Evolutionary conservation across 2,113 vertebrate genomes (phyloP), one percentile per base, ranked within the genome.

Genomic region (Salvelinus namaycush): DNA sequence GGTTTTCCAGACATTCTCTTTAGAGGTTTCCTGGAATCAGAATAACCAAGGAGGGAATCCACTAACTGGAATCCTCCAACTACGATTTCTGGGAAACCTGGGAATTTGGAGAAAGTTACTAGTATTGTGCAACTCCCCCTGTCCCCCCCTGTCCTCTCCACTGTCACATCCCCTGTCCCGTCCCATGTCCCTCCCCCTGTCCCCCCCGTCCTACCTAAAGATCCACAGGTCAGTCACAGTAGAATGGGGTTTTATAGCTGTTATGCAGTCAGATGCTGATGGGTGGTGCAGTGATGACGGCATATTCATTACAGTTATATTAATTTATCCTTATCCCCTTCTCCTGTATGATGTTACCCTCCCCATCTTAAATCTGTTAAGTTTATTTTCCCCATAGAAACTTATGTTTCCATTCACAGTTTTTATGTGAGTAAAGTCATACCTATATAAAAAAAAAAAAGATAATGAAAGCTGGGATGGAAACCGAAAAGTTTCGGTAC

Each of bases 401-500:
- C 84, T 90, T 90, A 91, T 90, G 88, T 92, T 88, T 44, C 39
- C 39, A 11, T 44, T 2, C 39, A 44, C 39, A 44, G 31, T 34
- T 7, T 34, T 34, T 7, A 34, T 1, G 8, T 11, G 39, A 44
- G 39, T 44, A 44, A 44, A 39, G 8, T 9, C 34, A 39, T 39
- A 87, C 86, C 75, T 83, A 85, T 83, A 85, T 90, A 86, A 79
- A 70, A 49, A 76, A 34, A 1, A 34, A 6, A 34, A 34, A 34
- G 39, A 75, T 81, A 1, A 44, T 0, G 1, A 34, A 34, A 34
- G 39, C 39, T 44, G 39, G 9, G 9, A 44, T 44, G 39, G 39
- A 44, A 44, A 44, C 39, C 39, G 7, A 2, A 44, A 44, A 3
- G 11, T 44, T 44, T 11, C 9, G 39, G 39, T 12, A 11, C 39